Percentiles rank a stretch among this genome's conserved stretches.
Conservation (phyloP, 2,888 invertebrate species). For the Sesia apiformis region DNA sequence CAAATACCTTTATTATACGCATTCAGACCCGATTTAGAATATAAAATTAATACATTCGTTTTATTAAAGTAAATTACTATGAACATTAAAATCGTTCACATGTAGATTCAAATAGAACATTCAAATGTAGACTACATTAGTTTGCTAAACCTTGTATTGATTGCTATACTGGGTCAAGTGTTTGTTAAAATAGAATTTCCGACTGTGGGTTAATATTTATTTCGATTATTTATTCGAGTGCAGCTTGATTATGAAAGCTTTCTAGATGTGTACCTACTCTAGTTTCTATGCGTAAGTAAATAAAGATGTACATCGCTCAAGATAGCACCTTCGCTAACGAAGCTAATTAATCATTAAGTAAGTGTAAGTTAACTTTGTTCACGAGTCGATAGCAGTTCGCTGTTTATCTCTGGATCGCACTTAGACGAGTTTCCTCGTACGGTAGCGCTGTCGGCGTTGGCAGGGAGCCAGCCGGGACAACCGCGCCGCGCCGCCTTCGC, state of each 20-base stretch:
- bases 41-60: no score
- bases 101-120: not conserved
- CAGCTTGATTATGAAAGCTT: no score
- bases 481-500: conserved; percentile 24
- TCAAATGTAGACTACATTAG: not conserved
- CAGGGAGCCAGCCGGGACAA: conserved; percentile 27
- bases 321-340: conserved; percentile 7
- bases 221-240: no score
- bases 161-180: not conserved
- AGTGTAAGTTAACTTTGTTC: not conserved
- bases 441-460: conserved; percentile 26
- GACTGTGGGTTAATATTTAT: no score
- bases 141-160: not conserved
- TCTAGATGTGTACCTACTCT: no score
- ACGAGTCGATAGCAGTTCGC: conserved; percentile 19
- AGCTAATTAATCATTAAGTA: conserved; percentile 23
- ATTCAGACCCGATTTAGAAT: no score
- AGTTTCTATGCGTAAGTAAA: no score
- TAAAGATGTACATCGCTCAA: not conserved
- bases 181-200: not conserved
- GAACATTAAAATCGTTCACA: not conserved
- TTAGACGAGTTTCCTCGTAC: conserved; percentile 25
- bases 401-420: conserved; percentile 34
- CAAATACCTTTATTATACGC: no score
- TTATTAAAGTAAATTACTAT: not conserved